A percentile compares a stretch with the other conserved stretches of the same genome.
These are phyloP conservation scores for Hydrotaea cyrtoneurina DNA, from an alignment of 2,888 invertebrate species.

Conservation along the genomic window DNA sequence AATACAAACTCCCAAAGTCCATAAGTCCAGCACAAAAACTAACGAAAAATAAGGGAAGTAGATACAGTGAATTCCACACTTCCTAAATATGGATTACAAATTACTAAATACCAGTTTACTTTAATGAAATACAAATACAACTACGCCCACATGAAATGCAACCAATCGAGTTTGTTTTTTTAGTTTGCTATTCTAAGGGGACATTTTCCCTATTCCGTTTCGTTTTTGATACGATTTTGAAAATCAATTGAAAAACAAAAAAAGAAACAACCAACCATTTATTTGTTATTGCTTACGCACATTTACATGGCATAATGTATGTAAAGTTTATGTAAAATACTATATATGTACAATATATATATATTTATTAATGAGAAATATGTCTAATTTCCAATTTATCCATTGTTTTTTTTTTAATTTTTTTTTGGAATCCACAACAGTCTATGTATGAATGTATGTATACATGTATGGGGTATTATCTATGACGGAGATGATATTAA, in stretches of 20 bases:
- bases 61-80: conserved; percentile 13
- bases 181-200: neutral
- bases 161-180: neutral
- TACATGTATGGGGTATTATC: conserved; percentile 15
- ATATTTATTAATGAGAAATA: conserved; percentile 40
- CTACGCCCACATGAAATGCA: conserved; percentile 8
- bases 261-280: neutral
- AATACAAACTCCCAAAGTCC: neutral
- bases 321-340: conserved; percentile 43
- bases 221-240: conserved; percentile 33
- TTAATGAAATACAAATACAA: conserved; percentile 18
- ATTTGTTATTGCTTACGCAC: conserved; percentile 43
- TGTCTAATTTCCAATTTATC: conserved; percentile 14
- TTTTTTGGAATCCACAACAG: conserved; percentile 27
- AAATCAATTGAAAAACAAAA: conserved; percentile 23
- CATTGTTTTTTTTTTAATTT: neutral
- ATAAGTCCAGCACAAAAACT: neutral
- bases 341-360: conserved; percentile 7
- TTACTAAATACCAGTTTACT: conserved; percentile 23
- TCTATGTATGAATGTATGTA: conserved; percentile 26
- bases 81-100: conserved; percentile 9
- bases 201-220: neutral
- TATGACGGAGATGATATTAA: conserved; percentile 34
- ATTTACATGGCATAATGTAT: conserved; percentile 43
- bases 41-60: neutral